Evolutionary conservation across 2,888 invertebrate genomes (phyloP), one percentile per base, ranked within the genome.

Genomic region (Drosophila emarginata): DNA sequence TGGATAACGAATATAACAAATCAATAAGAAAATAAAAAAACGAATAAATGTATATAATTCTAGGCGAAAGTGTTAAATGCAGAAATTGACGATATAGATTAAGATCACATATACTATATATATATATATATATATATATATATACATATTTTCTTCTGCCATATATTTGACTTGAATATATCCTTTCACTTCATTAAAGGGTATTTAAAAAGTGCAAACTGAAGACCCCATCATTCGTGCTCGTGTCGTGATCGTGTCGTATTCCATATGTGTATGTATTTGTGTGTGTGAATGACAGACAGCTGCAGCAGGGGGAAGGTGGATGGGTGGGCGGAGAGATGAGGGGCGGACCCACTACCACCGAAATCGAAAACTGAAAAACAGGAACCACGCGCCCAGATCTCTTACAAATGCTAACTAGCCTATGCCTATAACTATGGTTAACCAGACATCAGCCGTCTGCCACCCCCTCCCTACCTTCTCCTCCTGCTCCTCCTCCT

Each of bases 341-440:
- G 15, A 12, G 45, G 45, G 45, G 45, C 21, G 45, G 45, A 45
- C 21, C 4, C 37, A 37, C 54, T 18, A 57, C 75, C 71, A 32
- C 40, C 56, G 61, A 60, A 71, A 72, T 71, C 58, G 64, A 75
- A 63, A 72, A 63, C 67, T 58, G 62, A 59, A 71, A 81, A 84
- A 84, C 84, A 87, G 82, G 84, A 87, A 84, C 83, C 65, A 40
- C 51, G 36, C 37, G 23, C 62, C 50, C 23, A 32, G 32, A 71
- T 61, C 77, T 76, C 79, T 74, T 64, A 78, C 73, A 60, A 72
- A 64, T 73, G 75, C 67, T 82, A 85, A 82, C 81, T 82, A 77
- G 79, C 79, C 79, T 68, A 68, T 63, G 67, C 79, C 79, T 68
- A 68, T 63, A 64, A 54, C 54, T 54, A 54, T 54, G 54, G 32